These are phyloP conservation scores for Holotrichia oblita DNA, from an alignment of 1,140 invertebrate genomes.

Conservation along the genomic window DNA sequence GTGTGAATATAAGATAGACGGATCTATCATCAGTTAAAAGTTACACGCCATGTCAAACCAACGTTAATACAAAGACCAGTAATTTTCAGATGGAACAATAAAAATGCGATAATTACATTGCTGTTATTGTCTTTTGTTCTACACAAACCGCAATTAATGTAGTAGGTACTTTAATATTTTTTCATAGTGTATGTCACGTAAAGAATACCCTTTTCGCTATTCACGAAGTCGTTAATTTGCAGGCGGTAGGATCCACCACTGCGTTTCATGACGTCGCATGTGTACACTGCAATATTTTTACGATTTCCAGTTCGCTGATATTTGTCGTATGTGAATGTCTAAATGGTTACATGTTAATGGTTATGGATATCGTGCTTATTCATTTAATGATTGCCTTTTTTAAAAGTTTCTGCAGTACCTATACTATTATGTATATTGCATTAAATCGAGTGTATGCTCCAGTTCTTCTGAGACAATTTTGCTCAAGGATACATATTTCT, in stretches of 20 bases:
- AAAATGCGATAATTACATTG: constrained; percentile 36
- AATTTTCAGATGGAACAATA: constrained; percentile 28
- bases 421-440: no score
- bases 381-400: no score
- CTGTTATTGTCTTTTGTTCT: constrained; percentile 32
- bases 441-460: no score
- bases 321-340: not conserved
- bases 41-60: constrained; percentile 30
- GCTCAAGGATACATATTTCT: no score
- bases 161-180: constrained; percentile 19
- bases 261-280: not conserved
- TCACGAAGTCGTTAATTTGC: constrained; percentile 2
- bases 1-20: constrained; percentile 21
- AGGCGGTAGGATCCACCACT: not conserved
- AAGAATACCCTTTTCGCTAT: constrained; percentile 14
- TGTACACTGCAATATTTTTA: constrained; percentile 2
- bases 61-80: constrained; percentile 29
- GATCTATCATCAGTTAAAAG: constrained; percentile 32
- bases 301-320: constrained; percentile 20
- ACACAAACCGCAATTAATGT: constrained; percentile 9
- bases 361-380: not conserved
- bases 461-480: no score
- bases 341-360: not conserved
- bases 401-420: no score
- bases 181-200: constrained; percentile 4